These are phyloP conservation scores for Aradus depressus DNA, from an alignment of 2,888 invertebrate species.

Conservation along the genomic window DNA sequence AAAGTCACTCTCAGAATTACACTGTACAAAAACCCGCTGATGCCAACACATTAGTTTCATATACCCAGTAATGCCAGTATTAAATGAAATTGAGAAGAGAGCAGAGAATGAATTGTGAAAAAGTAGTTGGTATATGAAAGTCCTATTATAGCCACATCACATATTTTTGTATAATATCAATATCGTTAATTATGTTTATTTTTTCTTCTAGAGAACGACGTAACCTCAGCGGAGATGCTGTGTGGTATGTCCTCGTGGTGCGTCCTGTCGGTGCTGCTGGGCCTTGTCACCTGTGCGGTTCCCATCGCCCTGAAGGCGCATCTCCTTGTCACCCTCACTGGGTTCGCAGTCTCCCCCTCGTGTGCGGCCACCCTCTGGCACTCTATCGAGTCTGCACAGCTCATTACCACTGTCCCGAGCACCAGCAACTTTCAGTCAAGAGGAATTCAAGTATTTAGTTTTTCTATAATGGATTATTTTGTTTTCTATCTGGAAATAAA, in stretches of 20 bases:
- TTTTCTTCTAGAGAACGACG: slow-evolving; percentile 47
- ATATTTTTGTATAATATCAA: no score
- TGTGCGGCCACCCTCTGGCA: slow-evolving; percentile 78
- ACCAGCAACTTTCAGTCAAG: slow-evolving; percentile 51
- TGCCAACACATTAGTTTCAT: no score
- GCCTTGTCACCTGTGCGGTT: slow-evolving; percentile 76
- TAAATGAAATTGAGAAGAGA: no score
- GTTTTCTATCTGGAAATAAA: not conserved
- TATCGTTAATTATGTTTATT: slow-evolving; percentile 6
- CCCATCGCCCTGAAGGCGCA: slow-evolving; percentile 77
- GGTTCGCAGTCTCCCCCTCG: slow-evolving; percentile 64
- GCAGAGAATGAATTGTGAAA: no score
- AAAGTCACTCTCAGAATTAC: no score
- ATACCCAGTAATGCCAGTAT: no score
- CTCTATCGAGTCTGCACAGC: slow-evolving; percentile 68
- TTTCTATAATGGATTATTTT: not conserved
- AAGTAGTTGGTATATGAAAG: no score
- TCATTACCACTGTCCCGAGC: slow-evolving; percentile 56
- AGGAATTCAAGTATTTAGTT: slow-evolving; percentile 32
- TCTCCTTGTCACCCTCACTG: slow-evolving; percentile 63
- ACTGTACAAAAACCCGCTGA: no score
- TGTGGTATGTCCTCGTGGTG: slow-evolving; percentile 85
- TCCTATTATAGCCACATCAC: no score
- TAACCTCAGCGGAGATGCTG: slow-evolving; percentile 65
- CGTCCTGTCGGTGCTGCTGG: slow-evolving; percentile 64